Percentiles rank a stretch among this genome's conserved stretches.
Conservation (phyloP, 2,888 invertebrate genomes). For the Chloroclysta siterata region DNA sequence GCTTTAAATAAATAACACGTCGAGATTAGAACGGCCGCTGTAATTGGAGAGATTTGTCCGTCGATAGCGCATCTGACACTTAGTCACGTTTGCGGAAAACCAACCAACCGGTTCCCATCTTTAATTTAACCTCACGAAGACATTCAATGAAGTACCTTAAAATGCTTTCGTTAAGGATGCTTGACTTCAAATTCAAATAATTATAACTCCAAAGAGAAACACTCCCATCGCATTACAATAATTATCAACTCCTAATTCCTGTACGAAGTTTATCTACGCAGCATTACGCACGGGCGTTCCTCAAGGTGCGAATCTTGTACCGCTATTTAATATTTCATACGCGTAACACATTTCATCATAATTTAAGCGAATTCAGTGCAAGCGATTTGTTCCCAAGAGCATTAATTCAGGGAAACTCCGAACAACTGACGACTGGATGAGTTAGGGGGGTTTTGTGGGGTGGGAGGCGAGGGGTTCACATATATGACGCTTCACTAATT, state of each 20-base stretch:
- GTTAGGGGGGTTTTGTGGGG: slow-evolving; percentile 30
- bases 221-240: slow-evolving; percentile 27
- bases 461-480: slow-evolving; percentile 46
- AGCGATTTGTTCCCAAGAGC: slow-evolving; percentile 47
- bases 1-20: slow-evolving; percentile 45
- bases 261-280: slow-evolving; percentile 47
- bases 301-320: slow-evolving; percentile 47
- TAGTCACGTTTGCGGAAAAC: slow-evolving; percentile 51
- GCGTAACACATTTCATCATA: slow-evolving; percentile 46
- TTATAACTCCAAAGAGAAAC: slow-evolving; percentile 27
- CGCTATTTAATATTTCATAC: slow-evolving; percentile 49
- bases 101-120: slow-evolving; percentile 47
- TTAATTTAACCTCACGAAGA: slow-evolving; percentile 49
- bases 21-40: slow-evolving; percentile 44
- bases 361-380: slow-evolving; percentile 47
- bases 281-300: slow-evolving; percentile 41
- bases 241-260: slow-evolving; percentile 45
- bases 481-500: slow-evolving; percentile 66
- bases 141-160: slow-evolving; percentile 44
- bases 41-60: slow-evolving; percentile 52
- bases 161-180: slow-evolving; percentile 47
- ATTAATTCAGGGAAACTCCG: slow-evolving; percentile 45
- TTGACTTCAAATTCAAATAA: slow-evolving; percentile 45
- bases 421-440: slow-evolving; percentile 46
- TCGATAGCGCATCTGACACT: slow-evolving; percentile 50